Percentiles rank a stretch among this genome's conserved stretches.
These are phyloP conservation scores for Gopherus evgoodei DNA, from an alignment of 2,113 vertebrate genomes.

Conservation along the genomic window DNA sequence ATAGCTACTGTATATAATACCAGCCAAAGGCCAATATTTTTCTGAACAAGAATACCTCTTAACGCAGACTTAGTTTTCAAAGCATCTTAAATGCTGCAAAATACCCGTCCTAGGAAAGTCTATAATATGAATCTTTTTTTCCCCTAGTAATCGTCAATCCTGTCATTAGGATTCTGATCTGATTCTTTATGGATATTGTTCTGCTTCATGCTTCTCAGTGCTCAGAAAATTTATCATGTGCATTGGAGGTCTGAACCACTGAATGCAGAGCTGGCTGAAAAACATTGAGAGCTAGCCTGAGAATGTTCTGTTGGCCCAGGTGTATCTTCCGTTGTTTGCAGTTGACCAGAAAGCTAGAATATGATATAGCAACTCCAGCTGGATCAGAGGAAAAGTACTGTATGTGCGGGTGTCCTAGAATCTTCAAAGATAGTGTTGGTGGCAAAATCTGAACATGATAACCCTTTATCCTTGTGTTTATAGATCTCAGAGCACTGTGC, in stretches of 20 bases:
- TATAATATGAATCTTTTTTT: conserved; percentile 34
- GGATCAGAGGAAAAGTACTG: background rate
- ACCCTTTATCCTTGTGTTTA: background rate
- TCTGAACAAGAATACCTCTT: conserved; percentile 59
- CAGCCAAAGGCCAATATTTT: conserved; percentile 45
- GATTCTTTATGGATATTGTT: conserved; percentile 70
- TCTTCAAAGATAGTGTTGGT: conserved; percentile 24
- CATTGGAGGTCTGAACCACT: background rate
- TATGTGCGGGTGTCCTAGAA: background rate
- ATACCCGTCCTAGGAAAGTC: conserved; percentile 48
- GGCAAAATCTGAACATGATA: background rate
- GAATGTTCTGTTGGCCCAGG: background rate
- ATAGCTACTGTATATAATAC: conserved; percentile 48
- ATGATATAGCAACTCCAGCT: rapidly evolving
- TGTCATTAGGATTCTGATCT: conserved; percentile 67
- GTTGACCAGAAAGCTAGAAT: background rate
- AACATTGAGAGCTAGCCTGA: background rate
- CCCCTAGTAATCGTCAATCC: conserved; percentile 33
- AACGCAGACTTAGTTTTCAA: conserved; percentile 66
- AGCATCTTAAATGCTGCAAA: conserved; percentile 66
- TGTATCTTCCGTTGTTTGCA: background rate
- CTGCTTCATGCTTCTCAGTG: conserved; percentile 50
- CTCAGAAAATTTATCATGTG: conserved; percentile 19
- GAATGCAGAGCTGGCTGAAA: conserved; percentile 8
- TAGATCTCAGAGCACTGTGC: background rate